phyloP scores from a whole-genome alignment of 2,113 vertebrate genomes.

The Carollia perspicillata region DNA sequence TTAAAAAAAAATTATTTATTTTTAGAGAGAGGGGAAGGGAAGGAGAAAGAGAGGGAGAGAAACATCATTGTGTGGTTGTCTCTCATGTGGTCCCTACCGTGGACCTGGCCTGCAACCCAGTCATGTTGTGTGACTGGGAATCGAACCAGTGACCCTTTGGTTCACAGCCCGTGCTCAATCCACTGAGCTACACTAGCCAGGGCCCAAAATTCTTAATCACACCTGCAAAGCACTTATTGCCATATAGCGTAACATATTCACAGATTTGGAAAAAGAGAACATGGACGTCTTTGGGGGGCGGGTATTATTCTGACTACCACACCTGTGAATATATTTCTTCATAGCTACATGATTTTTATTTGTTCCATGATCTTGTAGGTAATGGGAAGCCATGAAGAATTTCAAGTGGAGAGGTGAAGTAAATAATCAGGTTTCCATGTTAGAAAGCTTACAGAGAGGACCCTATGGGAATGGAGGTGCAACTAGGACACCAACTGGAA shows the following conservation, averaged over 20 bases:
- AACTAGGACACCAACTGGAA: not conserved
- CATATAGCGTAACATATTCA: not conserved
- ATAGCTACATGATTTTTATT: not conserved
- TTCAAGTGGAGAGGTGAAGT: not conserved
- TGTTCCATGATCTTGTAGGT: not conserved
- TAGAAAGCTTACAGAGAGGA: not conserved
- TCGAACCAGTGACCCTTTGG: no score
- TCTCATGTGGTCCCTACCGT: no score
- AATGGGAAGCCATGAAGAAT: not conserved
- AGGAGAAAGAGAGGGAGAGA: no score
- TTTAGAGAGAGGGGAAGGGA: no score
- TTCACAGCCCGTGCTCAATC: no score
- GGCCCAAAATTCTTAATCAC: not conserved
- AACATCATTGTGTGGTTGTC: no score
- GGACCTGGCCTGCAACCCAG: no score
- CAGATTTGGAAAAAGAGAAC: not conserved
- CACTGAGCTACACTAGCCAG: no score
- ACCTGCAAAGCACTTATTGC: not conserved
- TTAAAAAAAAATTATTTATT: no score
- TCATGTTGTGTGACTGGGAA: no score
- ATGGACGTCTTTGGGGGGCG: not conserved
- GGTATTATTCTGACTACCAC: not conserved
- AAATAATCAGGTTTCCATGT: not conserved
- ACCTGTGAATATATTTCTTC: not conserved
- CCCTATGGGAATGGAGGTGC: not conserved